A percentile compares a stretch with the other conserved stretches of the same genome.
Evolutionary conservation across 1,140 invertebrate species (phyloP).

Genomic region (Penaeus vannamei): DNA sequence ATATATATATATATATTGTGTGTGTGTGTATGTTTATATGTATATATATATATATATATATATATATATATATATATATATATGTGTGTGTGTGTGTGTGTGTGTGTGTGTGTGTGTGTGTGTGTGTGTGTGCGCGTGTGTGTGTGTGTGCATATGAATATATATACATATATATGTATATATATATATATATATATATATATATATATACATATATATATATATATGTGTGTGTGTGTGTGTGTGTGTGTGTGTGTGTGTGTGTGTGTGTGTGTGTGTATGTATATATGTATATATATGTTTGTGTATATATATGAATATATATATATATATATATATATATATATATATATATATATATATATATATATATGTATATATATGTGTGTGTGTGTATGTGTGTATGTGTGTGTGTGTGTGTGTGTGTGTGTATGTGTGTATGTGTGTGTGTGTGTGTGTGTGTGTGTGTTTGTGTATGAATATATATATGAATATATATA

Average conservation of each 20-base stretch:
- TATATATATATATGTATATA: too few relatives aligned
- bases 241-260: slow-evolving; percentile 6
- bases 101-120: slow-evolving; percentile 10
- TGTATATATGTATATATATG: slow-evolving; percentile 2
- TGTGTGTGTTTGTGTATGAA: neutral
- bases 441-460: neutral
- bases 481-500: neutral
- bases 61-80: slow-evolving; percentile 16
- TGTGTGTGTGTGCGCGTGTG: slow-evolving; percentile 10
- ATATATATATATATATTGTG: too few relatives aligned
- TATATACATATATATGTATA: slow-evolving; percentile 14
- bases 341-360: slow-evolving; percentile 5
- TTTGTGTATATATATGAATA: too few relatives aligned
- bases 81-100: slow-evolving; percentile 11
- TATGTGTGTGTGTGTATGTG: slow-evolving; percentile 11
- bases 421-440: slow-evolving; percentile 12
- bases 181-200: slow-evolving; percentile 16
- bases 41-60: slow-evolving; percentile 16
- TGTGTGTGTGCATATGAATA: slow-evolving; percentile 5
- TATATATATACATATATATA: too few relatives aligned
- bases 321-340: slow-evolving; percentile 6
- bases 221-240: slow-evolving; percentile 12
- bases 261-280: slow-evolving; percentile 11
- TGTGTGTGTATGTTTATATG: too few relatives aligned
- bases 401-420: slow-evolving; percentile 11